Conservation (phyloP, 1,140 invertebrate species). For the Rhopalosiphum maidis region DNA sequence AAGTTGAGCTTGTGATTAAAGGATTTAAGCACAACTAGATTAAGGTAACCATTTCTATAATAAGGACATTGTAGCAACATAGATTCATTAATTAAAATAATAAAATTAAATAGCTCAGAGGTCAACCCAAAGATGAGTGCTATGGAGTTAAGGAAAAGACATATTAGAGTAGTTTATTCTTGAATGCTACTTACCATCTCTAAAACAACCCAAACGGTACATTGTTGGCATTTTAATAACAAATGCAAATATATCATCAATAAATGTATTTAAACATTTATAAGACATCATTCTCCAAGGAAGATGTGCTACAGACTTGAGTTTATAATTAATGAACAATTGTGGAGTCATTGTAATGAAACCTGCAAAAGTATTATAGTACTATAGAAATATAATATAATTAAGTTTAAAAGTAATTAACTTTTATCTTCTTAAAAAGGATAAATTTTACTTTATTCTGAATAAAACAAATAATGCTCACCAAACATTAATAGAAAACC, state of each 20-base stretch:
- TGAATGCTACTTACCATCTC: constrained; percentile 76
- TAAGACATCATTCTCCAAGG: constrained; percentile 99
- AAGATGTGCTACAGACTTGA: constrained; percentile 98
- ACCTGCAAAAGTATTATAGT: constrained; percentile 65
- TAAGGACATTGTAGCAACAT: not conserved
- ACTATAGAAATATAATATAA: not conserved
- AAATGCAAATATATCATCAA: constrained; percentile 99
- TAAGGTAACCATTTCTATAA: not conserved
- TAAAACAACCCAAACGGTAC: constrained; percentile 93
- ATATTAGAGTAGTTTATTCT: not conserved
- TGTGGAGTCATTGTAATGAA: constrained; percentile 99
- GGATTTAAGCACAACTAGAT: not conserved
- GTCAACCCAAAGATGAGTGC: not conserved
- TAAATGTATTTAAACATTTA: constrained; percentile 99
- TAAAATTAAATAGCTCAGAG: not conserved
- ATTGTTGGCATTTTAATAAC: constrained; percentile 99
- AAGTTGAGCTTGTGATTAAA: not conserved
- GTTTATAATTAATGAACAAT: constrained; percentile 98
- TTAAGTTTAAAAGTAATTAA: not conserved
- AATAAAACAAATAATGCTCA: constrained; percentile 60
- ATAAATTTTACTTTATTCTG: not conserved
- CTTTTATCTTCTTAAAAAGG: not conserved
- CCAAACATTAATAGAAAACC: constrained; percentile 97
- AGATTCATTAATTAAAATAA: not conserved
- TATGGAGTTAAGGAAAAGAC: not conserved